Base-by-base conservation (phyloP, 2,797 vertebrate genomes). In the Rallus crepitans region DNA sequence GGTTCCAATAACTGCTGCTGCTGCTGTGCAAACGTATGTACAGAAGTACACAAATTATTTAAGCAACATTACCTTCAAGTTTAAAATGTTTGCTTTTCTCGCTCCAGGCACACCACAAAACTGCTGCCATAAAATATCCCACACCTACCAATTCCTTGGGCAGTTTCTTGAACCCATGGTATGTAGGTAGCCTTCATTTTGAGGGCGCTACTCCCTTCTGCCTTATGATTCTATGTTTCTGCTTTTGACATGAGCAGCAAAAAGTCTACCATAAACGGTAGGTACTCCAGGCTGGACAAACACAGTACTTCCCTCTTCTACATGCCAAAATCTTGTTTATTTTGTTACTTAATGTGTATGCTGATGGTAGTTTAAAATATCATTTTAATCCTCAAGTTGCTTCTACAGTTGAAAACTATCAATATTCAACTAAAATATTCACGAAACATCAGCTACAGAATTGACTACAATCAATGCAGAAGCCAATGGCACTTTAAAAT, bases 41-140 rank as follows among this genome's bases (percentile, higher is more conserved):
- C 42, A 56, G 59, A 80, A 52, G 61, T 48, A 94, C 69, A 85
- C 61, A 88, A 85, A 72, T 93, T 94, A 93, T 89, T 93, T 64
- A 84, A 87, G 66, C 70, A 80, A 94, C 72, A 72, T 85, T 89
- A 89, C 91, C 63, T 94, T 93, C 3, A 28, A 80, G 40, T 81
- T 91, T 68, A 85, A 94, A 30, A 60, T 45, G 45, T 48, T 87
- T 87, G 55, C 20, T 63, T 69, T 83, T 90, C 86, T 94, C 76
- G 27, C 53, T 70, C 70, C 24, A 90, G 47, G 56, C 87, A 73
- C 14, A 86, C 17, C 68, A 56, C 89, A 86, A 78, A 37, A 82
- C 69, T 15, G 3, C 52, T 81, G 11, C 52, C 76, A 92, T 65
- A 94, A 91, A 95, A 27, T 21, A 88, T 69, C 73, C 57, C 33